A percentile compares a stretch with the other conserved stretches of the same genome.
Evolutionary conservation across 2,113 vertebrate species (phyloP).

Genomic region (Rostratula benghalensis): DNA sequence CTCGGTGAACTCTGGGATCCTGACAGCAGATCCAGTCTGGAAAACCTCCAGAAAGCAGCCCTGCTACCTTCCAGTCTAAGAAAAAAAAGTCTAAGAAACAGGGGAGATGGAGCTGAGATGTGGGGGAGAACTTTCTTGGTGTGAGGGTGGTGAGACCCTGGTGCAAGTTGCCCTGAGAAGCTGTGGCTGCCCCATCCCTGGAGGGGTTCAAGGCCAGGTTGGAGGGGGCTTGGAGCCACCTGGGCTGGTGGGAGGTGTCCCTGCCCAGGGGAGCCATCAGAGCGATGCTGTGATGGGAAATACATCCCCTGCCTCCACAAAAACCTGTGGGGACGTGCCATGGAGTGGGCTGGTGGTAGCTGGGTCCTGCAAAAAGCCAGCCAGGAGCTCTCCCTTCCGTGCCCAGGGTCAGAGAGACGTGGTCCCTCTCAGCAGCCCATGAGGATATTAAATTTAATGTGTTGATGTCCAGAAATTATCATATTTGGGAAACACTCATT

Average conservation of each 20-base stretch:
- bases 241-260: not conserved
- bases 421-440: not conserved
- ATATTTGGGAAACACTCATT: constrained; percentile 58
- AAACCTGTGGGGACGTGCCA: not conserved
- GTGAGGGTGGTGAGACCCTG: not conserved
- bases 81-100: not conserved
- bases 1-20: not conserved
- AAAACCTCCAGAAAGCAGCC: not conserved
- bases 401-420: not conserved
- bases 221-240: not conserved
- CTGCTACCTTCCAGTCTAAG: not conserved
- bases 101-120: not conserved
- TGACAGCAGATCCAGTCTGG: not conserved
- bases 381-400: not conserved
- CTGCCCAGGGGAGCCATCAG: not conserved
- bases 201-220: not conserved
- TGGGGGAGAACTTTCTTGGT: not conserved
- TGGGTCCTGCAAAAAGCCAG: not conserved
- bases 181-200: not conserved
- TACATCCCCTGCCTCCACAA: accelerated
- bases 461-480: constrained; percentile 41
- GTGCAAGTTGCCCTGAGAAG: not conserved
- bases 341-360: not conserved
- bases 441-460: constrained; percentile 31
- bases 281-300: not conserved